Conservation (phyloP, 2,888 invertebrate genomes). For the Lagria hirta region DNA sequence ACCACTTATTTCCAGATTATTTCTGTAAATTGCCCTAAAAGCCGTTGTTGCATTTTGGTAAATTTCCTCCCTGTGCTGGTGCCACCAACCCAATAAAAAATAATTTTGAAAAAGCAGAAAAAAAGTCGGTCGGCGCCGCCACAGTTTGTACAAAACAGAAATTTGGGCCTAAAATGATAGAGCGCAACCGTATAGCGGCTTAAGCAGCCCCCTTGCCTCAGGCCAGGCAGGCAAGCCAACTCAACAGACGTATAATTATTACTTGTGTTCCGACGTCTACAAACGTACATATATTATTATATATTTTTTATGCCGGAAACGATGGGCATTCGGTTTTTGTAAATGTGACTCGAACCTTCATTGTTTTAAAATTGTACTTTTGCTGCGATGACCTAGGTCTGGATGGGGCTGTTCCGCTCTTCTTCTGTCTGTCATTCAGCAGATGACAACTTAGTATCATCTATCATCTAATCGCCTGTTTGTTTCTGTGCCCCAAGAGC, state of each 20-base stretch:
- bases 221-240: conserved; percentile 45
- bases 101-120: conserved; percentile 15
- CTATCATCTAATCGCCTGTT: conserved; percentile 5
- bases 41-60: background rate
- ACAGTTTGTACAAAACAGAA: conserved; percentile 38
- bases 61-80: too few relatives aligned
- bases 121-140: conserved; percentile 15
- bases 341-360: conserved; percentile 29
- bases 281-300: conserved; percentile 52
- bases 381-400: too few relatives aligned
- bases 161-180: conserved; percentile 51
- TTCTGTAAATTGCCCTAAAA: conserved; percentile 3
- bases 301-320: conserved; percentile 56
- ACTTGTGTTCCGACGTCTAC: conserved; percentile 47
- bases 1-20: too few relatives aligned
- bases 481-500: conserved; percentile 1
- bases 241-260: conserved; percentile 50
- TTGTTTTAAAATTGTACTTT: conserved; percentile 18
- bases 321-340: conserved; percentile 42
- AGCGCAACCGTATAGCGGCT: conserved; percentile 39
- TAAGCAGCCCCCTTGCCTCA: conserved; percentile 35
- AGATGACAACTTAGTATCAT: conserved; percentile 10
- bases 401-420: too few relatives aligned
- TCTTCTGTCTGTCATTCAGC: too few relatives aligned
- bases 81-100: conserved; percentile 1